Evolutionary conservation across 2,888 invertebrate species (phyloP).

Genomic region (Epinotia nisella): DNA sequence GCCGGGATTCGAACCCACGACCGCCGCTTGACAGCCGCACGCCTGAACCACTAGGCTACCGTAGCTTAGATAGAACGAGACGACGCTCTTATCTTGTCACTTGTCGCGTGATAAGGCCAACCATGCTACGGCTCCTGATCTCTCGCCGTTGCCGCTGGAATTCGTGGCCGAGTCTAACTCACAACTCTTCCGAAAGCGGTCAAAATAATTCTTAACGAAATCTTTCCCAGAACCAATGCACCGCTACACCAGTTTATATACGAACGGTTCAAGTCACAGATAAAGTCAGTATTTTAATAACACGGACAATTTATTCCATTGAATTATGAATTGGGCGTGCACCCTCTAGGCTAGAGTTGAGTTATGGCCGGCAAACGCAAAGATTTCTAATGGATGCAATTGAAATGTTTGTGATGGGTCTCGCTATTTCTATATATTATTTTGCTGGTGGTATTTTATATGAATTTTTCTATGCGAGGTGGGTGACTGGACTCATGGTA

Average conservation of each 20-base stretch:
- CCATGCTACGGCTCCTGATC: too few species aligned
- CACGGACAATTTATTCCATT: conserved; percentile 36
- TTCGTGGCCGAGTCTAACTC: too few species aligned
- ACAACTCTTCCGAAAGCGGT: neutral
- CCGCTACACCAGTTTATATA: conserved; percentile 21
- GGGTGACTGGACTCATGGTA: too few species aligned
- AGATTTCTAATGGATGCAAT: conserved; percentile 35
- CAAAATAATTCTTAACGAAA: conserved; percentile 1
- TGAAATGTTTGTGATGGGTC: conserved; percentile 34
- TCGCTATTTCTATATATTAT: conserved; percentile 6
- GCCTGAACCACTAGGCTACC: too few species aligned
- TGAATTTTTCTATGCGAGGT: too few species aligned
- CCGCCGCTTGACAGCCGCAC: too few species aligned
- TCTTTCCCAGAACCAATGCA: conserved; percentile 10
- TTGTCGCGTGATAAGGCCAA: too few species aligned
- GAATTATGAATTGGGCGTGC: conserved; percentile 43
- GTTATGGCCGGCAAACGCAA: conserved; percentile 30
- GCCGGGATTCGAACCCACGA: too few species aligned
- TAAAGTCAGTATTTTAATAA: conserved; percentile 44
- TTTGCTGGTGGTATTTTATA: neutral
- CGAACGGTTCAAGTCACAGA: conserved; percentile 20
- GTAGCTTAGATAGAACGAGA: too few species aligned
- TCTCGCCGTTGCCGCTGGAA: too few species aligned
- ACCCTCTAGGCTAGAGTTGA: conserved; percentile 34
- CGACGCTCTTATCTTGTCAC: too few species aligned